Conservation (phyloP, 2,888 invertebrate genomes). For the Andrena fulva region DNA sequence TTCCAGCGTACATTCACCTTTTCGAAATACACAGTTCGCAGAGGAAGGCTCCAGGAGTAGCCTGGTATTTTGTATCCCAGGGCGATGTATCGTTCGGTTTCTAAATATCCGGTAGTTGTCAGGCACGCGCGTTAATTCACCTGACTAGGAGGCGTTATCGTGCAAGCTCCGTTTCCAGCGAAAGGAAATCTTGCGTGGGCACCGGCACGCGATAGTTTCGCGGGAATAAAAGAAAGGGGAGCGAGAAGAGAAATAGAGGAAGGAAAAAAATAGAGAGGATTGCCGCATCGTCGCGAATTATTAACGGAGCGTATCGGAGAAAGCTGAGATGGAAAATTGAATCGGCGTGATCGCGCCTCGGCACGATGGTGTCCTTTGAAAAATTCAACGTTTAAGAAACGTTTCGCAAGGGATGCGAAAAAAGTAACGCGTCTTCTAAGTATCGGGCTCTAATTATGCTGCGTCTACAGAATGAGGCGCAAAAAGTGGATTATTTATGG, state of each 20-base stretch:
- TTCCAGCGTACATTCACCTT: neutral
- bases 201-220: conserved; percentile 63
- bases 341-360: conserved; percentile 46
- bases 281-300: conserved; percentile 76
- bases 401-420: neutral
- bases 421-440: neutral
- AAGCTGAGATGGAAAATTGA: conserved; percentile 78
- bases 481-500: conserved; percentile 4
- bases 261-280: conserved; percentile 70
- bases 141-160: conserved; percentile 35
- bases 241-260: conserved; percentile 51
- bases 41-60: neutral
- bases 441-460: too few relatives aligned
- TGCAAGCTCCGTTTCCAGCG: conserved; percentile 59
- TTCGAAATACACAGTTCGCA: neutral
- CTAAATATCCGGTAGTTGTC: neutral
- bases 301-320: conserved; percentile 84
- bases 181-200: conserved; percentile 75
- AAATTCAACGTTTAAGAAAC: neutral
- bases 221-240: conserved; percentile 68
- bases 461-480: too few relatives aligned
- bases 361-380: neutral
- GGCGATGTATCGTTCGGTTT: neutral
- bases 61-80: neutral
- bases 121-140: neutral